A percentile compares a stretch with the other conserved stretches of the same genome.
These are phyloP conservation scores for Zaprionus ghesquierei DNA, from an alignment of 1,140 invertebrate species.

Conservation along the genomic window DNA sequence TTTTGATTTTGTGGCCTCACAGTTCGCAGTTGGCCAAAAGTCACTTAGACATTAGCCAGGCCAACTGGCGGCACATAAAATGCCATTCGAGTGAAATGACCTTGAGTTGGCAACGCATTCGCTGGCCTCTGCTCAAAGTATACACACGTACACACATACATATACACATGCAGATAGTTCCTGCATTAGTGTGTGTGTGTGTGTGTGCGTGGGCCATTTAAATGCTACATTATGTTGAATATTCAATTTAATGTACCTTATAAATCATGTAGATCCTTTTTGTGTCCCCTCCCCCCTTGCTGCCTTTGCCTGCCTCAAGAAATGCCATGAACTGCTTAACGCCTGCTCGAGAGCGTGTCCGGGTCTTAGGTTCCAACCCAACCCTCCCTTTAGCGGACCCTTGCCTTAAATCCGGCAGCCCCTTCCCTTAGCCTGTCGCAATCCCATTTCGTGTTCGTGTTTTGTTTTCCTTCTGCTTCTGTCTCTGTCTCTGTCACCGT, in stretches of 20 bases:
- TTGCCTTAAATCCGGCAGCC: too few relatives aligned
- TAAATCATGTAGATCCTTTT: conserved; percentile 74
- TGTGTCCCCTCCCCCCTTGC: conserved; percentile 2
- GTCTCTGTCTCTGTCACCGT: too few relatives aligned
- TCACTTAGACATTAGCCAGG: conserved; percentile 39
- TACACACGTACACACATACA: neutral
- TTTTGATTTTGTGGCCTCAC: conserved; percentile 40
- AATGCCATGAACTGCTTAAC: conserved; percentile 21
- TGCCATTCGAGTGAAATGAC: conserved; percentile 36
- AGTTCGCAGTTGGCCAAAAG: conserved; percentile 21
- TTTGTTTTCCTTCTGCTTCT: neutral
- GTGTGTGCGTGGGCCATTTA: conserved; percentile 68
- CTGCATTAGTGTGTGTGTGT: conserved; percentile 46
- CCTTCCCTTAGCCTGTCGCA: neutral
- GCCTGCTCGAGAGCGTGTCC: conserved; percentile 1
- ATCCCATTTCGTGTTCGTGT: conserved; percentile 6
- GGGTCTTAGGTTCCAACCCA: neutral
- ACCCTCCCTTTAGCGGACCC: too few relatives aligned
- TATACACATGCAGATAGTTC: conserved; percentile 7
- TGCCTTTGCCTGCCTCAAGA: too few relatives aligned
- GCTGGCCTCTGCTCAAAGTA: neutral
- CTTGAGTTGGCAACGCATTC: conserved; percentile 29
- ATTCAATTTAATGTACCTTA: conserved; percentile 79
- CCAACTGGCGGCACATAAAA: conserved; percentile 24
- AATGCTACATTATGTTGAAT: conserved; percentile 79